A percentile compares a stretch with the other conserved stretches of the same genome.
Conservation (phyloP, 2,113 vertebrate genomes). For the Bungarus multicinctus region DNA sequence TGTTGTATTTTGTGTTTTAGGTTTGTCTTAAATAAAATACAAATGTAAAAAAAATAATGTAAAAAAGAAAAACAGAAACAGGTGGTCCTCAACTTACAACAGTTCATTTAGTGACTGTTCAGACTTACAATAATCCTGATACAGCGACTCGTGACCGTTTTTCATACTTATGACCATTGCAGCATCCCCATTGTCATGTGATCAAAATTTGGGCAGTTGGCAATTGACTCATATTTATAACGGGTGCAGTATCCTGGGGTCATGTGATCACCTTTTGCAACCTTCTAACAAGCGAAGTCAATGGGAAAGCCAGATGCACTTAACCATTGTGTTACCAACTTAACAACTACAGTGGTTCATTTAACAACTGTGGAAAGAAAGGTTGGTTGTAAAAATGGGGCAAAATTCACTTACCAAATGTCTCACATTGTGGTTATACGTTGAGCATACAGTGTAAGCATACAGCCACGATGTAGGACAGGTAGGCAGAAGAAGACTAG, state of each 20-base stretch:
- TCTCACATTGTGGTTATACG: neutral
- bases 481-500: neutral
- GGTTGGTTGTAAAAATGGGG: neutral
- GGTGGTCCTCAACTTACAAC: neutral
- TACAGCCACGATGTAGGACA: neutral
- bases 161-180: neutral
- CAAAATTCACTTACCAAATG: neutral
- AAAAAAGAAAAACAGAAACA: neutral
- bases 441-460: neutral
- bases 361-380: neutral
- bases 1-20: too few species aligned
- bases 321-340: neutral
- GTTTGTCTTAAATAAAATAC: neutral
- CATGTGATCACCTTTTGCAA: too few species aligned
- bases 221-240: neutral
- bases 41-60: neutral
- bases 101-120: neutral
- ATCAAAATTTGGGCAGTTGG: neutral
- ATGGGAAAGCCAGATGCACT: neutral
- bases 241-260: rapidly evolving
- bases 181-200: neutral
- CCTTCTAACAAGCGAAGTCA: neutral
- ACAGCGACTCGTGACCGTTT: neutral
- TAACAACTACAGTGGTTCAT: neutral
- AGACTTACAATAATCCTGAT: neutral